Conservation (phyloP, 1,140 invertebrate species). For the Onthophagus taurus region DNA sequence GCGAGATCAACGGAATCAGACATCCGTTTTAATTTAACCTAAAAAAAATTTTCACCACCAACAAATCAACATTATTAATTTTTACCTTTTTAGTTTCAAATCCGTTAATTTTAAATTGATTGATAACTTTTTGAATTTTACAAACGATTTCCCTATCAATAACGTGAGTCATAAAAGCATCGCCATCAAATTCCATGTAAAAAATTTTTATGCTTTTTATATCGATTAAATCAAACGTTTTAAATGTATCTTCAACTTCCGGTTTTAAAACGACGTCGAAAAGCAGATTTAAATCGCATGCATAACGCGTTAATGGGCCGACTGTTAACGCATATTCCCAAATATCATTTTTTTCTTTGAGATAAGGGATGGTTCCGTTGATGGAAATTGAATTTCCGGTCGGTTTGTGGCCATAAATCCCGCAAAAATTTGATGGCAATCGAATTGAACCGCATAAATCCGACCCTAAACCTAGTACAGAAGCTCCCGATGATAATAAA, state of each 20-base stretch:
- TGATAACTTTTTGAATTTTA: no score
- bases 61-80: no score
- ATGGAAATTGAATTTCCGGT: constrained; percentile 51
- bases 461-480: constrained; percentile 63
- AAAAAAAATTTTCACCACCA: no score
- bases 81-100: no score
- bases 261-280: constrained; percentile 44
- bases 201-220: constrained; percentile 26
- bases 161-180: no score
- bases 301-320: constrained; percentile 76
- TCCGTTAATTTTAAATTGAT: no score
- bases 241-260: constrained; percentile 1
- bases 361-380: constrained; percentile 39
- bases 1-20: no score
- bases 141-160: no score
- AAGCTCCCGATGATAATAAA: constrained; percentile 7
- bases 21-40: no score
- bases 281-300: constrained; percentile 65
- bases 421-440: constrained; percentile 77
- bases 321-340: constrained; percentile 44
- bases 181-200: no score
- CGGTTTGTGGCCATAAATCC: constrained; percentile 77
- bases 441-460: constrained; percentile 79
- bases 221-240: no score
- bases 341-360: constrained; percentile 8